Conservation (phyloP, 2,113 vertebrate species). For the Pica pica region DNA sequence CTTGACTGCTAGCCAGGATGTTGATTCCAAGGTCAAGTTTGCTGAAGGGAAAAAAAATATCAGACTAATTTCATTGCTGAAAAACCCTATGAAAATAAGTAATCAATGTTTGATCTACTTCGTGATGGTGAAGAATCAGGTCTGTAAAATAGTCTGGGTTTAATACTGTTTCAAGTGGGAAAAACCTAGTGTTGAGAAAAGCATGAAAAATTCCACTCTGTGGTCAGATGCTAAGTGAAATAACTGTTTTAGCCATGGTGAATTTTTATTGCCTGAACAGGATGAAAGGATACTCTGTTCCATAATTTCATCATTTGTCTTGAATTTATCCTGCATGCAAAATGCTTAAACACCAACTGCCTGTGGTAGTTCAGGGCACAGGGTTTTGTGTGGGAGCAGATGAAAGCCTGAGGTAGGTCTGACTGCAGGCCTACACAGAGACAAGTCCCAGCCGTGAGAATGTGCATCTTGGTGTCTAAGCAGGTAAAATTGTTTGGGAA, state of each 20-base stretch:
- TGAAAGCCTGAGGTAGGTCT: not conserved
- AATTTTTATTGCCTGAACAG: not conserved
- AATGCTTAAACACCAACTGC: not conserved
- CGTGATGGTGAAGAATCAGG: not conserved
- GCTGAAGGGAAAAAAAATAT: not conserved
- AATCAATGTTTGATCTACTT: not conserved
- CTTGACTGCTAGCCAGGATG: not conserved
- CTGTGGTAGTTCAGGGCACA: not conserved
- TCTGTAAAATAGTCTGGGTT: not conserved
- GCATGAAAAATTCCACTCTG: not conserved
- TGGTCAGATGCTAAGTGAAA: not conserved
- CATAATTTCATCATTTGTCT: not conserved
- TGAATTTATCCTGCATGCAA: not conserved
- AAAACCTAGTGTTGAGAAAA: not conserved
- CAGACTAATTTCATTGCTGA: not conserved
- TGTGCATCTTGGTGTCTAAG: not conserved
- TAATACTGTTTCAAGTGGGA: not conserved
- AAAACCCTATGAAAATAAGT: not conserved
- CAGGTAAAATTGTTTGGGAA: not conserved
- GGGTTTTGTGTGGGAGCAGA: not conserved
- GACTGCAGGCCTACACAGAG: not conserved
- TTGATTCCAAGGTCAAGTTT: not conserved
- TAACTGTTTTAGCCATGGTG: not conserved
- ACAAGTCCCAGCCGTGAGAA: not conserved
- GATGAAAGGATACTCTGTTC: not conserved